A percentile compares a stretch with the other conserved stretches of the same genome.
Evolutionary conservation across 2,113 vertebrate genomes (phyloP).

Genomic region (Bufo gargarizans): DNA sequence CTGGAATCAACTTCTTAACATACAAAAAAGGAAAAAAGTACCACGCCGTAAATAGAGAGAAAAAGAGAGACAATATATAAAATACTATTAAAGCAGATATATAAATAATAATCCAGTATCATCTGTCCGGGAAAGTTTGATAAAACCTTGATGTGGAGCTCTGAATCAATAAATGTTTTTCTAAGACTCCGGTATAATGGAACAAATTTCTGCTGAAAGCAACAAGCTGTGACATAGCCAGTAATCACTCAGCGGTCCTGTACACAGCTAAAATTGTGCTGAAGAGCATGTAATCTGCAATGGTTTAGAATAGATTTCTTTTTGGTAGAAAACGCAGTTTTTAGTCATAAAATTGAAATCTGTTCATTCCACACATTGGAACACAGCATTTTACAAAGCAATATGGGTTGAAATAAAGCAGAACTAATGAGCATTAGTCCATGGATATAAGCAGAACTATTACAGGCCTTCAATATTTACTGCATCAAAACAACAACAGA

Average conservation of each 20-base stretch:
- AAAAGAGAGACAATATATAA: not conserved
- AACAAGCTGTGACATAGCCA: constrained; percentile 18
- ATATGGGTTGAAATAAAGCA: constrained; percentile 39
- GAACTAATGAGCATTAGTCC: constrained; percentile 24
- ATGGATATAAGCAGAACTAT: not conserved
- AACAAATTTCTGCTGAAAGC: constrained; percentile 31
- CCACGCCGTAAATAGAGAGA: no score
- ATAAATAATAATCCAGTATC: not conserved
- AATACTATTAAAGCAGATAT: not conserved
- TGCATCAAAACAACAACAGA: not conserved
- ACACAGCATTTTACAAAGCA: constrained; percentile 43
- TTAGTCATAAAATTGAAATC: constrained; percentile 35
- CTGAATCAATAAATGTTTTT: constrained; percentile 34
- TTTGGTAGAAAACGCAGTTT: constrained; percentile 15
- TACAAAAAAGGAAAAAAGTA: no score
- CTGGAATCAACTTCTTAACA: no score
- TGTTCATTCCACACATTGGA: constrained; percentile 24
- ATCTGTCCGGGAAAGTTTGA: not conserved
- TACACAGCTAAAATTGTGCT: constrained; percentile 1
- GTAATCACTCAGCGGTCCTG: not conserved
- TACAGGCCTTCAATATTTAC: constrained; percentile 23
- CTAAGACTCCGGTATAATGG: constrained; percentile 24
- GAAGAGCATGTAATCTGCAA: constrained; percentile 24
- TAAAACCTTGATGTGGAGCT: constrained; percentile 1
- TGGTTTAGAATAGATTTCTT: not conserved